Conservation (phyloP, 35 echinoderm and acorn worm genomes). For the Ophiothrix spiculata region DNA sequence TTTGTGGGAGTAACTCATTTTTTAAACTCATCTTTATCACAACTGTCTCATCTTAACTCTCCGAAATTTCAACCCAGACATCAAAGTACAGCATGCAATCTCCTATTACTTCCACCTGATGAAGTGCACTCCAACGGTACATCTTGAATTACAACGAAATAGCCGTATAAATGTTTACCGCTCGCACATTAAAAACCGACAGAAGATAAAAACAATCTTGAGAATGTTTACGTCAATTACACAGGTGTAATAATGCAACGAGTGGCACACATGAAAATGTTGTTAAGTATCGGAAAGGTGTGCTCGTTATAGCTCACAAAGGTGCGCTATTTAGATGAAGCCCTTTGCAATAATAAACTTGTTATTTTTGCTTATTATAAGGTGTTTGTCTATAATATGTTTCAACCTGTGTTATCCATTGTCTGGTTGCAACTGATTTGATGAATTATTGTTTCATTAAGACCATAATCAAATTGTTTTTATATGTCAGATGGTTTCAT, state of each 20-base stretch:
- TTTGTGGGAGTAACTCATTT: too few species aligned
- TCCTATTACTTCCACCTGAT: too few species aligned
- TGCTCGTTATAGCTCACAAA: too few species aligned
- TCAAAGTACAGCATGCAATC: too few species aligned
- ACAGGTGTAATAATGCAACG: background rate
- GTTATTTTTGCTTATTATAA: background rate
- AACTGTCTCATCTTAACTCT: too few species aligned
- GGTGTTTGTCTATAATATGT: background rate
- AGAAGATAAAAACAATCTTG: background rate
- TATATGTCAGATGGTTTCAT: too few species aligned
- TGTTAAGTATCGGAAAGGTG: conserved; percentile 3
- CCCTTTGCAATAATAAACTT: background rate
- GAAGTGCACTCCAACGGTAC: too few species aligned
- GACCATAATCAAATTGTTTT: conserved; percentile 2
- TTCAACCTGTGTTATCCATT: background rate
- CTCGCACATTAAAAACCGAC: background rate
- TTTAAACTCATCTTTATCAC: too few species aligned
- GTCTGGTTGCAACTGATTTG: background rate
- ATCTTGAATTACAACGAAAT: conserved; percentile 4
- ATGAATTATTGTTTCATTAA: background rate
- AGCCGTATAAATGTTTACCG: background rate
- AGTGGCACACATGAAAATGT: background rate
- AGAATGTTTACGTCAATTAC: conserved; percentile 16
- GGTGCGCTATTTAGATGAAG: background rate
- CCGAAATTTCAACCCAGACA: too few species aligned